Evolutionary conservation across 1,140 invertebrate genomes (phyloP), one percentile per base, ranked within the genome.

Genomic region (Bombus breviceps): DNA sequence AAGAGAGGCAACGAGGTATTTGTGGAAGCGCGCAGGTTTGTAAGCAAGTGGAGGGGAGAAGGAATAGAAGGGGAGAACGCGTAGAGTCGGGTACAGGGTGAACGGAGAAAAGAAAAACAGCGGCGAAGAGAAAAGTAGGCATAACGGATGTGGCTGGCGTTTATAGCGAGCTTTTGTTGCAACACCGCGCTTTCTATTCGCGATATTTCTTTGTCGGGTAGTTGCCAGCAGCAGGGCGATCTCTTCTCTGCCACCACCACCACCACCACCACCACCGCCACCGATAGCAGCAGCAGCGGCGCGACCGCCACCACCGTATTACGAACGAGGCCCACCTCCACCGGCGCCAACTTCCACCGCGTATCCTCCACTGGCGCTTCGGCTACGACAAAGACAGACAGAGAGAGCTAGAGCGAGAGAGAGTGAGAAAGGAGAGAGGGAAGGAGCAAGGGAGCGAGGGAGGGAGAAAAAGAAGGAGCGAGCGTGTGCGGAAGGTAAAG

Each of bases 131-230:
- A 72, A 62, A 66, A 85, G 59, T 74, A 81, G 72, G 41, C 73
- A 73, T 62, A 75, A 76, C 85, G 80, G 32, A 81, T 62, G 62
- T 62, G 47, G 81, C 72, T 81, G 78, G 57, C 53, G 77, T 59
- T 41, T 57, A 62, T 43, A 85, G 53, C 83, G 39, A 85, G 69
- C 83, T 81, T 85, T 85, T 68, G 69, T 75, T 69, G 39, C 78
- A 78, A 81, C 78, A 85, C 71, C 76, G 83, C 53, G 83, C 53
- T 71, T 85, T 83, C 86, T 57, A 76, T 86, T 77, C 75, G 77
- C 64, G 75, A 85, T 81, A 81, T 77, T 88, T 86, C 66, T 85
- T 88, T 41, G 78, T 89, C 76, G 77, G n/a, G 5, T 85, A 72
- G 76, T 43, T 41, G 53, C 76, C 34, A 76, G 47, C 32, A 76